Base-by-base conservation (phyloP, 2,888 invertebrate species). In the Brachypalpus laphriformis region DNA sequence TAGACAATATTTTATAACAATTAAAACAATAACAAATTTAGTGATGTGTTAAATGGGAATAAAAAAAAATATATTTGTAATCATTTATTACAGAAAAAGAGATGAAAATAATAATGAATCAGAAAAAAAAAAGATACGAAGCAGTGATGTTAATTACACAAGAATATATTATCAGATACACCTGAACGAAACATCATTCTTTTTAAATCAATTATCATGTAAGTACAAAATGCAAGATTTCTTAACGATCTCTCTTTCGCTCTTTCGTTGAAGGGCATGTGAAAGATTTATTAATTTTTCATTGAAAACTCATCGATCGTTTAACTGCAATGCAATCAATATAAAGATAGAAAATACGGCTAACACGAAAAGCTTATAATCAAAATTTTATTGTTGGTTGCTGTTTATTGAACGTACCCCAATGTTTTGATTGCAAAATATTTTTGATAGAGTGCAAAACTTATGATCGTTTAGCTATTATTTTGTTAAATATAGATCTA, bases 191-290 rank as follows among this genome's bases (percentile, higher is more conserved):
- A 57, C 80, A 57, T 83, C 49, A 54, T 57, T 40, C 31, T 31
- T 75, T 85, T 54, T 8, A 75, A 76, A 56, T 61, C 71, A 76
- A 76, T 85, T 76, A 81, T 59, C 81, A 70, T 61, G 85, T 85
- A 81, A 85, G 85, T 85, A 81, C 20, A 76, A 76, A 65, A 74
- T 65, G 63, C 56, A 74, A 75, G 56, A 76, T 65, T 65, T 76
- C 71, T 76, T 76, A 54, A 45, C 37, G 72, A 56, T 47, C 11
- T 18, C 16, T 57, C 20, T 25, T 5, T 54, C 9, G 37, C 51
- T 18, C 8, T 14, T 54, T 45, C 45, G 49, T 28, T 54, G 54
- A 68, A 72, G 66, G 82, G 59, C 63, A 68, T 68, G 28, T 77
- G 47, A 54, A 65, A 42, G 22, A 70, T 34, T 74, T 25, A 61